Evolutionary conservation across 2,888 invertebrate species (phyloP), one percentile per base, ranked within the genome.

Genomic region (Trissoscelio sp.): DNA sequence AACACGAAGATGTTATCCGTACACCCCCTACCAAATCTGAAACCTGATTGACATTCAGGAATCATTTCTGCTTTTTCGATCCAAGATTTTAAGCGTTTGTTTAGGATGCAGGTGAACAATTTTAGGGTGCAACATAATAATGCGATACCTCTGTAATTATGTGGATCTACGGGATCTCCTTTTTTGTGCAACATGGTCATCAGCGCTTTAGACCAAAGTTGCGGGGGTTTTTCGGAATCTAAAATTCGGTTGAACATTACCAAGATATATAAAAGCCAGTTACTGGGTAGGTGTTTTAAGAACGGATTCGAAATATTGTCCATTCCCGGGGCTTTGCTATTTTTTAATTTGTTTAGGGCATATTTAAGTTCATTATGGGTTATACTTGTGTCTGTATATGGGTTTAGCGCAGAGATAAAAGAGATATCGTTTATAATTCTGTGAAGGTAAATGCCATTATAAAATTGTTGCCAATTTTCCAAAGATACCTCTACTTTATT

Each of bases 101-200:
- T 53, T n/a, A 66, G 6, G 4, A 39, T 39, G 1, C 6, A 11
- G 0, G 64, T 51, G n/a, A 64, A 64, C 22, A 42, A 14, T 16
- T 67, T 67, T 6, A 28, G 1, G 3, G 14, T 16, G n/a, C 48
- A 48, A 28, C 34, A 51, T 34, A 64, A 22, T 1, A 64, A 34
- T 6, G 64, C 64, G 14, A 64, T 64, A 16, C 64, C 64, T 7
- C 51, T 48, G 9, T 64, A 64, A 22, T 64, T 64, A 11, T 37
- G 22, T 2, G 64, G 51, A 9, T 53, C 53, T 39, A 3, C 28
- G 11, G n/a, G 0, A n/a, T 42, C 44, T 1, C 51, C 48, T 37
- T 64, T 55, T 57, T 69, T 55, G n/a, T 44, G 16, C n/a, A 42
- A 3, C 69, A 69, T 44, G 0, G 34, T 5, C 18, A 44, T 20